phyloP scores from a whole-genome alignment of 2,797 vertebrate genomes.

The Eleutherodactylus coqui region DNA sequence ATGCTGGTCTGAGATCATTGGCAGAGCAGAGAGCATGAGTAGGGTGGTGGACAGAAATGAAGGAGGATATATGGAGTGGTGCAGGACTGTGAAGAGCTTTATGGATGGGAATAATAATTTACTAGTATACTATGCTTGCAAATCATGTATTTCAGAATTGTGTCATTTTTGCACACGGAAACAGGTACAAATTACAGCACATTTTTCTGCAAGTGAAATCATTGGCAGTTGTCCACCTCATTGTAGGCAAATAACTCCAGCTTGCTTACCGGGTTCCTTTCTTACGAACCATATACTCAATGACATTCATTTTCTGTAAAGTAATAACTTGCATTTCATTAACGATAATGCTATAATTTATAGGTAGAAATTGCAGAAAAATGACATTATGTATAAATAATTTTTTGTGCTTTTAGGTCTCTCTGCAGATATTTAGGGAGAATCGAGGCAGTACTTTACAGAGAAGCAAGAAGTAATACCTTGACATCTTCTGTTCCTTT shows the following conservation, averaged over 20 bases:
- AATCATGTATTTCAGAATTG: background rate
- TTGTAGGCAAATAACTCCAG: background rate
- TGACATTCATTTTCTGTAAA: conserved; percentile 6
- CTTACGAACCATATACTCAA: background rate
- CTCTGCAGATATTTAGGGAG: conserved; percentile 23
- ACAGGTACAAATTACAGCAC: background rate
- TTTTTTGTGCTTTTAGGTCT: conserved; percentile 27
- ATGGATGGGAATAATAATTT: background rate
- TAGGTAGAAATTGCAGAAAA: conserved; percentile 6
- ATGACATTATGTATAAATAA: conserved; percentile 16
- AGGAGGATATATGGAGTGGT: too few relatives aligned
- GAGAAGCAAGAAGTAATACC: conserved; percentile 46
- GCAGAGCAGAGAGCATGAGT: too few relatives aligned
- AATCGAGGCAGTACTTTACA: conserved; percentile 31
- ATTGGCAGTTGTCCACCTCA: conserved; percentile 1
- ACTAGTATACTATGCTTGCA: background rate
- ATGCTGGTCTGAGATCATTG: too few relatives aligned
- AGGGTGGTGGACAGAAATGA: too few relatives aligned
- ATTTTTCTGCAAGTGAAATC: background rate
- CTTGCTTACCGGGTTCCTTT: background rate
- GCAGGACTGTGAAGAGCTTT: too few relatives aligned
- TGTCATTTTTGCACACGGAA: background rate
- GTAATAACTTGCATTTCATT: conserved; percentile 31
- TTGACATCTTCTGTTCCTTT: conserved; percentile 55
- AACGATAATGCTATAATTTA: conserved; percentile 38